Evolutionary conservation across 2,797 vertebrate genomes (phyloP).

Genomic region (Syngnathus acus): DNA sequence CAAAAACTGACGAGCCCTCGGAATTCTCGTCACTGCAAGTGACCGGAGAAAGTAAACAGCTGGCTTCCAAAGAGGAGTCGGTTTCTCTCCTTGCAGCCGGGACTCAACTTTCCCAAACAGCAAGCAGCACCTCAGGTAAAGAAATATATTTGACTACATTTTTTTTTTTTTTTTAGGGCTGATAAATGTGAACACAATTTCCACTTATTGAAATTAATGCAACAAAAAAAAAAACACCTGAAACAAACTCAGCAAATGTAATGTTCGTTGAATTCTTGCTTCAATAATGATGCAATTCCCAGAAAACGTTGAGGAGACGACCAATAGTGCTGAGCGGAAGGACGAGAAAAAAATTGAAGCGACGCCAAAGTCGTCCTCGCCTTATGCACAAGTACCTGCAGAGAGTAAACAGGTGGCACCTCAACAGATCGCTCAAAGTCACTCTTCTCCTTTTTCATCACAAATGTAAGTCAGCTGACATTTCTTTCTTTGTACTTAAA

Average conservation of each 20-base stretch:
- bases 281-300: too few relatives aligned
- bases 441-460: conserved; percentile 9
- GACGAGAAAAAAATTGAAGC: background rate
- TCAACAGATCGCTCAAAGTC: conserved; percentile 14
- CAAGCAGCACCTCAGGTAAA: background rate
- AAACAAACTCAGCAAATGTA: too few relatives aligned
- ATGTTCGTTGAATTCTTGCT: too few relatives aligned
- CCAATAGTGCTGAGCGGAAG: background rate
- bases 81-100: background rate
- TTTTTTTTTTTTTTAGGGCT: too few relatives aligned
- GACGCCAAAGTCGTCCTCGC: conserved; percentile 2
- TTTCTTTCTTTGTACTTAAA: background rate
- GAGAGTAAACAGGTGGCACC: conserved; percentile 19
- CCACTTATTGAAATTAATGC: too few relatives aligned
- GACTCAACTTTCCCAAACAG: background rate
- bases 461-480: conserved; percentile 33
- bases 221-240: too few relatives aligned
- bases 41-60: conserved; percentile 12
- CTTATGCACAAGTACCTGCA: background rate
- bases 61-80: conserved; percentile 30
- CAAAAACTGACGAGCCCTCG: background rate
- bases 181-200: too few relatives aligned
- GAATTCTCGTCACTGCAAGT: background rate
- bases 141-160: background rate
- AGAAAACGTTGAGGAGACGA: background rate